These are phyloP conservation scores for Pseudopleuronectes americanus DNA, from an alignment of 2,797 vertebrate genomes.

Conservation along the genomic window DNA sequence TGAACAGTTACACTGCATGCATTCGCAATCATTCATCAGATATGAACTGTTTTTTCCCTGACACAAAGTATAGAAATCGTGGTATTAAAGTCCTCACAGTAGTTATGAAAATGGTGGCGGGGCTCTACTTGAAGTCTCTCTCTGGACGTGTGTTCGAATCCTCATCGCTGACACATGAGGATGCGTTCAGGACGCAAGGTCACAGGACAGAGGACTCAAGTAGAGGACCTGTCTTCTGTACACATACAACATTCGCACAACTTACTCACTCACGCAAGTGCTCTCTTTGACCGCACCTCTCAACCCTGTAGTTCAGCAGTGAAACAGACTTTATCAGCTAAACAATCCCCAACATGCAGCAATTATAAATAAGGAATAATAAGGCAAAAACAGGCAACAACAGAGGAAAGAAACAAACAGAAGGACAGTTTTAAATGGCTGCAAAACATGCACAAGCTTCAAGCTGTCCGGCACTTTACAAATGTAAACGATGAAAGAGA, in stretches of 20 bases:
- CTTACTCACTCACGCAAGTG: constrained; percentile 60
- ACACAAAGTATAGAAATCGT: constrained; percentile 17
- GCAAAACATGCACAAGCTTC: constrained; percentile 76
- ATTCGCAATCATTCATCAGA: constrained; percentile 39
- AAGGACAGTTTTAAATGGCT: constrained; percentile 53
- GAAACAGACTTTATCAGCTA: constrained; percentile 53
- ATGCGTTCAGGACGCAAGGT: constrained; percentile 28
- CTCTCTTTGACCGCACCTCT: constrained; percentile 50
- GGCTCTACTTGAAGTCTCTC: constrained; percentile 26
- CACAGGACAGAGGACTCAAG: constrained; percentile 55
- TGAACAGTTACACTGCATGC: constrained; percentile 78
- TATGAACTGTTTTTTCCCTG: constrained; percentile 66
- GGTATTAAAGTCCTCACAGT: constrained; percentile 51
- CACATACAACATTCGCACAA: constrained; percentile 32
- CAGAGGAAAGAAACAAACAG: neutral
- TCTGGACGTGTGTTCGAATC: too few species aligned
- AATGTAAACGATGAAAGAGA: constrained; percentile 76
- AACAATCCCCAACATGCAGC: constrained; percentile 71
- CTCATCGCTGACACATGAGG: too few species aligned
- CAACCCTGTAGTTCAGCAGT: constrained; percentile 64
- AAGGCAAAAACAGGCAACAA: constrained; percentile 48
- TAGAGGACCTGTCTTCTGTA: constrained; percentile 22
- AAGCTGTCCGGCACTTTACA: constrained; percentile 67
- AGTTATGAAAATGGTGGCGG: constrained; percentile 26
- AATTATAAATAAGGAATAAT: constrained; percentile 75